A percentile compares a stretch with the other conserved stretches of the same genome.
Evolutionary conservation across 2,797 vertebrate genomes (phyloP).

Genomic region (Hapalemur alaotrensis): DNA sequence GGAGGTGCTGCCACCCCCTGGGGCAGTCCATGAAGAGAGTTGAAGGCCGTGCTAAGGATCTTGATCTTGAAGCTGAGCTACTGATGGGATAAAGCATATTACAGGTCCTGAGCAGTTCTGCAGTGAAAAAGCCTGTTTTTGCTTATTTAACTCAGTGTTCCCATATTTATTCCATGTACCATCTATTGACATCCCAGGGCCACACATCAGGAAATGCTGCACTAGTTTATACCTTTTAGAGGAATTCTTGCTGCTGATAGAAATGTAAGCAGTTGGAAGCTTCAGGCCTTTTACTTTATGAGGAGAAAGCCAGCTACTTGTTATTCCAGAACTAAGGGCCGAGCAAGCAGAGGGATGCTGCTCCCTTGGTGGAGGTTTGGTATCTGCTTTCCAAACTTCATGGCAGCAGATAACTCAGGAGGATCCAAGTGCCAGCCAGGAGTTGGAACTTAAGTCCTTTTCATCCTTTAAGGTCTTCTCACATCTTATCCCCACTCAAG

Average conservation of each 20-base stretch:
- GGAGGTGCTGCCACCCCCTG: neutral
- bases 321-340: neutral
- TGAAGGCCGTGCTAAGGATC: neutral
- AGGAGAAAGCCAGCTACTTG: neutral
- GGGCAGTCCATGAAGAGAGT: neutral
- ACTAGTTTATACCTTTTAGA: neutral
- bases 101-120: neutral
- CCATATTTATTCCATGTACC: neutral
- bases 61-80: neutral
- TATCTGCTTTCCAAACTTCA: neutral
- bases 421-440: neutral
- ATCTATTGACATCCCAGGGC: neutral
- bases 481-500: neutral
- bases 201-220: neutral
- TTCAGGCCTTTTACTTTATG: neutral
- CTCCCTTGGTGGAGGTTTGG: neutral
- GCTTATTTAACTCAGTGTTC: neutral
- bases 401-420: neutral
- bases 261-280: neutral
- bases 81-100: neutral
- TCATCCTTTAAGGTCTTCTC: neutral
- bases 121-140: neutral
- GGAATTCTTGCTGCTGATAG: neutral
- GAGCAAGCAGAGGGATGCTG: neutral
- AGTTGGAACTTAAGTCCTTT: neutral